These are phyloP conservation scores for Cherax quadricarinatus DNA, from an alignment of 1,140 invertebrate genomes.

Conservation along the genomic window DNA sequence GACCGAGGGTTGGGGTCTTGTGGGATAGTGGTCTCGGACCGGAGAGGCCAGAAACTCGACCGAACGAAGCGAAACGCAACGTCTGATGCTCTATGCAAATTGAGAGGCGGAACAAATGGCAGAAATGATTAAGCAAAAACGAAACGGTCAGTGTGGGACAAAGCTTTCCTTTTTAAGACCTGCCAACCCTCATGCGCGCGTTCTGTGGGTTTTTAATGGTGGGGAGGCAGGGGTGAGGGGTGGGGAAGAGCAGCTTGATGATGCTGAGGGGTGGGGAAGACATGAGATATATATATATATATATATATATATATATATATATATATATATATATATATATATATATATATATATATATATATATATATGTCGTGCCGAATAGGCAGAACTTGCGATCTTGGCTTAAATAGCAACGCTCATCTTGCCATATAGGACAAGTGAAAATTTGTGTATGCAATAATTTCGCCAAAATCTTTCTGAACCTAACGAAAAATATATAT, in stretches of 20 bases:
- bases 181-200: conserved; percentile 40
- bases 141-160: conserved; percentile 56
- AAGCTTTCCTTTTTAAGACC: conserved; percentile 62
- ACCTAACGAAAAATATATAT: no score
- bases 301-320: no score
- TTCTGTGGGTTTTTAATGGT: conserved; percentile 38
- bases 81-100: conserved; percentile 67
- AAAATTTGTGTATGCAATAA: no score
- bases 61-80: conserved; percentile 45
- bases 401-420: no score
- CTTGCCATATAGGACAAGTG: no score
- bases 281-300: neutral
- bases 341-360: no score
- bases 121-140: conserved; percentile 69
- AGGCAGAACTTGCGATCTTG: no score
- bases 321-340: no score
- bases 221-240: neutral
- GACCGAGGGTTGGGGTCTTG: neutral
- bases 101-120: conserved; percentile 63
- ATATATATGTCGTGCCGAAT: no score
- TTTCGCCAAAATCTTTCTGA: no score
- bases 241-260: neutral
- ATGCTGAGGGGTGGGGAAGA: neutral
- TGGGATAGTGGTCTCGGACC: no score
- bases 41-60: neutral